phyloP scores from a whole-genome alignment of 2,797 vertebrate genomes.

The Gadopsis bispinosus region DNA sequence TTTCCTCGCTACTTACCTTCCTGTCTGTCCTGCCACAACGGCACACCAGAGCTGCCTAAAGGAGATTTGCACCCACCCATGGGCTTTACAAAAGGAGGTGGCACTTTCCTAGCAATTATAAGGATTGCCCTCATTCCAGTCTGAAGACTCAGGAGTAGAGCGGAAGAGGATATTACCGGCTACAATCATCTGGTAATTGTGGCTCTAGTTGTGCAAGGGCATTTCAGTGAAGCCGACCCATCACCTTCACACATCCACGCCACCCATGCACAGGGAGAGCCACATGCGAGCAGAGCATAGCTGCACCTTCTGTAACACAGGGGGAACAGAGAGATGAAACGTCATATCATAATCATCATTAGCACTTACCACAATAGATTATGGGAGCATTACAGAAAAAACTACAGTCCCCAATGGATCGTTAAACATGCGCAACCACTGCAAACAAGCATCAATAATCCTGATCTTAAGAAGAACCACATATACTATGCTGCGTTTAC shows the following conservation, averaged over 20 bases:
- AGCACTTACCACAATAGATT: background rate
- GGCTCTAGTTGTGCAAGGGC: conserved; percentile 30
- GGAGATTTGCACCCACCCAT: conserved; percentile 49
- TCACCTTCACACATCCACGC: conserved; percentile 8
- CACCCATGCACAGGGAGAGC: background rate
- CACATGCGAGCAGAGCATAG: background rate
- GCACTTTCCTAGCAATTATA: conserved; percentile 52
- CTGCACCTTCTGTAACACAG: background rate
- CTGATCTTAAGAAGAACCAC: background rate
- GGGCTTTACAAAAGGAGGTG: conserved; percentile 55
- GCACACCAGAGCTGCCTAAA: conserved; percentile 51
- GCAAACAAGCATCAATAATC: conserved; percentile 23
- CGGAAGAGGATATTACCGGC: conserved; percentile 30
- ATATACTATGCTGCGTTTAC: background rate
- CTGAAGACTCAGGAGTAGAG: conserved; percentile 16
- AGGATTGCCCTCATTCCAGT: conserved; percentile 64
- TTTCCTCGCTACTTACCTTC: conserved; percentile 42
- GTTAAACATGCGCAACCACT: conserved; percentile 15
- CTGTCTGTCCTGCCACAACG: conserved; percentile 36
- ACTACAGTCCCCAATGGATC: background rate
- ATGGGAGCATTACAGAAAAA: too few relatives aligned
- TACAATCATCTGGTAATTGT: conserved; percentile 49
- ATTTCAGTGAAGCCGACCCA: conserved; percentile 24
- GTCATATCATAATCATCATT: conserved; percentile 17
- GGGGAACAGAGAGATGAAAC: conserved; percentile 1